Evolutionary conservation across 1,140 invertebrate genomes (phyloP), one percentile per base, ranked within the genome.

Genomic region (Aphis craccivora): DNA sequence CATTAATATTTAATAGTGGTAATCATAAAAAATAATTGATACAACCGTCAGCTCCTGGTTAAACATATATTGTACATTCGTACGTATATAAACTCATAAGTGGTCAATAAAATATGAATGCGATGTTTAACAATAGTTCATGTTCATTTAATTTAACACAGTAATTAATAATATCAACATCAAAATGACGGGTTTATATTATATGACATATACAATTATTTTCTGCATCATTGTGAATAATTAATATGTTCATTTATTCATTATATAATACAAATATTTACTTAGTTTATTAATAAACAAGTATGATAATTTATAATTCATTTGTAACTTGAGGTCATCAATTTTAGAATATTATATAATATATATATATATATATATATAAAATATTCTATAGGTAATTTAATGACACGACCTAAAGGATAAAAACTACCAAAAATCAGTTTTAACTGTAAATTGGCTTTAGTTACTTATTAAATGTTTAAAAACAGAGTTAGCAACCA

Each of bases 211-310:
- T 76, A n/a, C 1, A 76, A 76, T 76, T 67, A 30, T 67, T n/a
- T 76, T 76, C 60, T 76, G 60, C 14, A 6, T 8, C 9, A 76
- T 35, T 35, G 30, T 6, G n/a, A 3, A n/a, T 76, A 76, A 76
- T n/a, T n/a, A 18, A 51, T 53, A 53, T 76, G 14, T 76, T 76
- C 11, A 76, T 76, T 76, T n/a, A 18, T n/a, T n/a, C 14, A 20
- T 76, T 76, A 76, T 76, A 76, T 76, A n/a, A 76, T 76, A n/a
- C 60, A 76, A 76, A 76, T 76, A 76, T 76, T 76, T 76, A n/a
- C 60, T 76, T 76, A n/a, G 5, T 76, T 76, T 1, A 76, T 76
- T 35, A 76, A 76, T n/a, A 76, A n/a, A 76, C 30, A 20, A 30
- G 14, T 14, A 76, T 76, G n/a, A n/a, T n/a, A 76, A 35, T 18